phyloP scores from a whole-genome alignment of 2,113 vertebrate genomes.

The Lasiurus cinereus region DNA sequence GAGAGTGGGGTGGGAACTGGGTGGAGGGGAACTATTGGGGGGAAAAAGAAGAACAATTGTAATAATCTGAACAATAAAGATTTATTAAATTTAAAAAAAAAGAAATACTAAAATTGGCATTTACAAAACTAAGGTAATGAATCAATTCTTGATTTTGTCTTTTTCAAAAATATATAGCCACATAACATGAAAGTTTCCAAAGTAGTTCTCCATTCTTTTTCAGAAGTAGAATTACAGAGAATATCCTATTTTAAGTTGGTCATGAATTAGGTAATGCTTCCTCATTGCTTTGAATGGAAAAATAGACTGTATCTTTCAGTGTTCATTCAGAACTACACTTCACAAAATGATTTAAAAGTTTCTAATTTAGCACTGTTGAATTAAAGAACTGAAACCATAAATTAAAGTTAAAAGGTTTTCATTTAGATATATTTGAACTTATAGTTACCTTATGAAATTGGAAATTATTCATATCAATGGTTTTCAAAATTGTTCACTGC shows the following conservation, averaged over 20 bases:
- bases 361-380: constrained; percentile 11
- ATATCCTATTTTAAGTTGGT: neutral
- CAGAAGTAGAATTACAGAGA: constrained; percentile 35
- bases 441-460: neutral
- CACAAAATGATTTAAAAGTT: constrained; percentile 23
- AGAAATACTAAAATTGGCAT: neutral
- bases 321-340: constrained; percentile 29
- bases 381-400: neutral
- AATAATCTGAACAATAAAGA: no score
- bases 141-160: constrained; percentile 35
- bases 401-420: constrained; percentile 1
- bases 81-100: neutral
- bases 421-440: constrained; percentile 4
- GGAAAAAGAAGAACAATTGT: no score
- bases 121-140: neutral
- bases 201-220: constrained; percentile 4
- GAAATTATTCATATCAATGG: constrained; percentile 2
- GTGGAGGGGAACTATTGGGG: no score
- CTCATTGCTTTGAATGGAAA: constrained; percentile 11
- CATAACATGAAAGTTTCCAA: neutral
- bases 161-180: neutral
- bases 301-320: neutral
- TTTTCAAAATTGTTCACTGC: constrained; percentile 8
- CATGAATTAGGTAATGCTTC: constrained; percentile 9
- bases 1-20: no score